Evolutionary conservation across 1,140 invertebrate genomes (phyloP).

Genomic region (Battus philenor): DNA sequence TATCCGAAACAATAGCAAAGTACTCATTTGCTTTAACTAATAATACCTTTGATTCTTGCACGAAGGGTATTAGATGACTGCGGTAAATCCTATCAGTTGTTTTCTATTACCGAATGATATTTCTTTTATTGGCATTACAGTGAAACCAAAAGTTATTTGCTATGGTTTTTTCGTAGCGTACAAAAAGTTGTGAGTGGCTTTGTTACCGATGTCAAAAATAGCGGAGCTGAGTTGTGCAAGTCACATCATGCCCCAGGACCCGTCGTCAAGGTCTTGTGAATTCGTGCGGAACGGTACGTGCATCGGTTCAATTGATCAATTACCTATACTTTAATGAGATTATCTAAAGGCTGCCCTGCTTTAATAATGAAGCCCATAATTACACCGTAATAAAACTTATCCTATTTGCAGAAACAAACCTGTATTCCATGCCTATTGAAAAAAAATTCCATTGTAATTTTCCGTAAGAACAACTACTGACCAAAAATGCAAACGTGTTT

Average conservation of each 20-base stretch:
- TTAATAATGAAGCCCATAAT: too few relatives aligned
- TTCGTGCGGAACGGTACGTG: conserved; percentile 59
- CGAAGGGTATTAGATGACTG: neutral
- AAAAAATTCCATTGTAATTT: too few relatives aligned
- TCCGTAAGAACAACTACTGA: too few relatives aligned
- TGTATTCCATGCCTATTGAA: too few relatives aligned
- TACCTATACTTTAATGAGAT: neutral
- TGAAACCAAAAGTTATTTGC: conserved; percentile 17
- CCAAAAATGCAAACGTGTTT: too few relatives aligned
- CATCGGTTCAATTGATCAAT: conserved; percentile 23
- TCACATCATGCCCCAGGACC: conserved; percentile 58
- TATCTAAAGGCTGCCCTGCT: neutral
- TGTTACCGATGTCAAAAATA: conserved; percentile 45
- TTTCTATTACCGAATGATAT: conserved; percentile 1
- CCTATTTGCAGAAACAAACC: too few relatives aligned
- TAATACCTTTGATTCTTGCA: conserved; percentile 13
- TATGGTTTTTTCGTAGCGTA: conserved; percentile 7
- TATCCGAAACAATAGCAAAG: conserved; percentile 33
- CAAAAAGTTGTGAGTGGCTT: conserved; percentile 17
- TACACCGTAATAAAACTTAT: too few relatives aligned
- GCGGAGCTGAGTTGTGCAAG: conserved; percentile 57
- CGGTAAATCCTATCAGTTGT: neutral
- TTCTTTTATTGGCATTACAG: conserved; percentile 1
- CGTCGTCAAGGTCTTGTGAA: conserved; percentile 47
- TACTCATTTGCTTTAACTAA: conserved; percentile 26